Conservation (phyloP, 2,797 vertebrate genomes). For the Cirrhinus mrigala region DNA sequence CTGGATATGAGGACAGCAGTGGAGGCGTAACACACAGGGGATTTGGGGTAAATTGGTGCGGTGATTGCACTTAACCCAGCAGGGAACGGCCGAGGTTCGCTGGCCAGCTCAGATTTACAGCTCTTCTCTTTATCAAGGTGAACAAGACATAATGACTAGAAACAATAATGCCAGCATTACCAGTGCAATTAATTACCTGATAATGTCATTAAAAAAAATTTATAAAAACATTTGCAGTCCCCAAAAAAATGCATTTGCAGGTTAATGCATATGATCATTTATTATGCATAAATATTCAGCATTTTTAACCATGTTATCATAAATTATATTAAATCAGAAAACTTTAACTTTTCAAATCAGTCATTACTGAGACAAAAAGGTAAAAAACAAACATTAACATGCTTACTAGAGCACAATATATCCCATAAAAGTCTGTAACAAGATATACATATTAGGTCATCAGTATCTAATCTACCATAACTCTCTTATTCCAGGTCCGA, state of each 20-base stretch:
- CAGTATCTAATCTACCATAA: background rate
- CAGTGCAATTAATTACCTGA: background rate
- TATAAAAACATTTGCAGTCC: background rate
- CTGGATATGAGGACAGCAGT: conserved; percentile 59
- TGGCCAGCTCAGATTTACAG: conserved; percentile 59
- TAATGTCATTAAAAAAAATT: background rate
- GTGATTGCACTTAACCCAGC: conserved; percentile 56
- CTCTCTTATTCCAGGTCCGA: background rate
- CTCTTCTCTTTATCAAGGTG: conserved; percentile 47
- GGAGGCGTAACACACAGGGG: conserved; percentile 16
- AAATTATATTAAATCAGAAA: background rate
- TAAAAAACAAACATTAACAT: background rate
- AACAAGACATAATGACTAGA: background rate
- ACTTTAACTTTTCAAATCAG: background rate
- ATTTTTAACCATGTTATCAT: background rate
- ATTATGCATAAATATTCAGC: background rate
- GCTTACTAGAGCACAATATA: background rate
- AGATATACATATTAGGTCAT: background rate
- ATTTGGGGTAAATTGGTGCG: conserved; percentile 47
- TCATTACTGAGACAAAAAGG: background rate
- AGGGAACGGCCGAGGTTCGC: conserved; percentile 62
- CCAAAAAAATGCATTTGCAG: background rate
- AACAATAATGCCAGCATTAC: background rate
- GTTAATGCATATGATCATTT: too few relatives aligned
- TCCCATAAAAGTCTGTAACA: background rate